Conservation (phyloP, 2,797 vertebrate genomes). For the Rhabdomys pumilio region DNA sequence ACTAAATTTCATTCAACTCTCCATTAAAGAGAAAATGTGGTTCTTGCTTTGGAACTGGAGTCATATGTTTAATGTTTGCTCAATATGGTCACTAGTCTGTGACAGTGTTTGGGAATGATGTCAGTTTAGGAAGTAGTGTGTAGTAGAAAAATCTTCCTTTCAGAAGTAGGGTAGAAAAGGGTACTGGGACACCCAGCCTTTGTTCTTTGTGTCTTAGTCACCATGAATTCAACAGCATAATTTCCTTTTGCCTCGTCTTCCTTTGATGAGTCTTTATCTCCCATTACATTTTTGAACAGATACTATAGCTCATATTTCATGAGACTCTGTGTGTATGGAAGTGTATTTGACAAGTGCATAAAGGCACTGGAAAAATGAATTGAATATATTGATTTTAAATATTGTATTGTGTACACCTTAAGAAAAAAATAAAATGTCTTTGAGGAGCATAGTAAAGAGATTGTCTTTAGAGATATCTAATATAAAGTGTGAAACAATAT, state of each 20-base stretch:
- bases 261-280: background rate
- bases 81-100: background rate
- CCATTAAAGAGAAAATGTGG: background rate
- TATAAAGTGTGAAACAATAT: background rate
- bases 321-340: background rate
- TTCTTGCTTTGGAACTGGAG: fast-evolving
- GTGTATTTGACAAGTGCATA: background rate
- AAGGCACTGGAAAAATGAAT: background rate
- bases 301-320: background rate
- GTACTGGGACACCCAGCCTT: background rate
- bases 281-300: slow-evolving; percentile 13
- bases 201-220: background rate
- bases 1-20: background rate
- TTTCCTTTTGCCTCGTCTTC: background rate
- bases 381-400: background rate
- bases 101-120: background rate
- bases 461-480: background rate
- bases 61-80: too few species aligned
- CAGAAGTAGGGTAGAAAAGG: background rate
- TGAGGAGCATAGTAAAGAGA: background rate
- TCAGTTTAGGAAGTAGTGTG: background rate
- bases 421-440: background rate
- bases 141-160: background rate
- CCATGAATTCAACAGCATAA: background rate
- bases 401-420: background rate